These are phyloP conservation scores for Papilio elwesi DNA, from an alignment of 2,888 invertebrate species.

Conservation along the genomic window DNA sequence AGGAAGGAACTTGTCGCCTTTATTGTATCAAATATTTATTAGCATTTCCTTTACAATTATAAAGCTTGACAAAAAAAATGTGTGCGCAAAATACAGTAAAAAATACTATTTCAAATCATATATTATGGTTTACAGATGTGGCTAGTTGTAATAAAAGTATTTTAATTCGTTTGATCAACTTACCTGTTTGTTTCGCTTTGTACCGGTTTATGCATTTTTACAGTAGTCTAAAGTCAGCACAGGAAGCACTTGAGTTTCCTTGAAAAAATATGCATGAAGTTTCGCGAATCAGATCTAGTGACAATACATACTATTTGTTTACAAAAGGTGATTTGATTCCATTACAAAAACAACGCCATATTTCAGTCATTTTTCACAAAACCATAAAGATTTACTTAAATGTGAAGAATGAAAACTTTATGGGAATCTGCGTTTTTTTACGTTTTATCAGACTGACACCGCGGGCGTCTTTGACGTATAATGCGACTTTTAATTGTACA, in stretches of 20 bases:
- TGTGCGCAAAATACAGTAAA: not conserved
- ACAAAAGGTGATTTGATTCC: no score
- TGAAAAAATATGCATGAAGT: not conserved
- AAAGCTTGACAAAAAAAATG: not conserved
- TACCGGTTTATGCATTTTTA: not conserved
- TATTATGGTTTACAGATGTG: no score
- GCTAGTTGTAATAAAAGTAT: not conserved
- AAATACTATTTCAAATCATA: not conserved
- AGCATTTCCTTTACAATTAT: constrained; percentile 29
- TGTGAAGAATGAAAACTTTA: no score
- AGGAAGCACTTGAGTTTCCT: not conserved
- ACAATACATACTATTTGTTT: not conserved
- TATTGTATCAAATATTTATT: constrained; percentile 6
- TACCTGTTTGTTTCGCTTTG: not conserved
- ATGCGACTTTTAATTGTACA: not conserved
- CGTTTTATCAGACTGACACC: no score
- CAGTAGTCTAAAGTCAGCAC: not conserved
- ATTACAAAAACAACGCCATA: no score
- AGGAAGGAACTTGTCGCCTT: constrained; percentile 23
- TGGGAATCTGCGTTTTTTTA: no score
- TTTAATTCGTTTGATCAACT: not conserved
- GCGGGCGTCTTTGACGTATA: no score
- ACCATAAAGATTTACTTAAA: no score
- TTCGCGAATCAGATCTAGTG: not conserved
- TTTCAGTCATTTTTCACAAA: no score